Percentiles rank a stretch among this genome's conserved stretches.
These are phyloP conservation scores for Stenolophus ochropezus DNA, from an alignment of 2,888 invertebrate genomes.

Conservation along the genomic window DNA sequence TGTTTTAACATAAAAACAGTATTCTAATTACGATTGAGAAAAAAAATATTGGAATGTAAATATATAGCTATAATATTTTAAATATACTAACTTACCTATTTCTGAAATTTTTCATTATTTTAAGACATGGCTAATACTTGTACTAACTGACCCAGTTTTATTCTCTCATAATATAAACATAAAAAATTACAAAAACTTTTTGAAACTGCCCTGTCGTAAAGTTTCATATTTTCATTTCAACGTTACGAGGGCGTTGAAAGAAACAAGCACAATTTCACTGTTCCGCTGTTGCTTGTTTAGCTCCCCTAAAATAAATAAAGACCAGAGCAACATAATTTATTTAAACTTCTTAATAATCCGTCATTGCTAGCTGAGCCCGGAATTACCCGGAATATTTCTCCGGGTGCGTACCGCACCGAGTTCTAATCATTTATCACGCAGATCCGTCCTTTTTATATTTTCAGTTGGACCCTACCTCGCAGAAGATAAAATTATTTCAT, in stretches of 20 bases:
- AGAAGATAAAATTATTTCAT: constrained; percentile 42
- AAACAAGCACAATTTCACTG: neutral
- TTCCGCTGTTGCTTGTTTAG: neutral
- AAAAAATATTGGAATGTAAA: too few relatives aligned
- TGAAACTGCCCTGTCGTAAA: neutral
- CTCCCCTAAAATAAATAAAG: constrained; percentile 7
- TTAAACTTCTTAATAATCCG: constrained; percentile 35
- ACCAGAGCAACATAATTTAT: constrained; percentile 24
- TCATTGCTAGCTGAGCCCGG: neutral
- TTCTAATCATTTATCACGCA: constrained; percentile 24
- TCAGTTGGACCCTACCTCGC: neutral
- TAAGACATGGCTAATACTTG: too few relatives aligned
- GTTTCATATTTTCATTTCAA: neutral
- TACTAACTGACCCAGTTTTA: neutral
- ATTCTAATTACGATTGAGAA: too few relatives aligned
- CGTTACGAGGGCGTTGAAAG: neutral
- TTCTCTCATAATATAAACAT: neutral
- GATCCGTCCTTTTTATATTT: constrained; percentile 28
- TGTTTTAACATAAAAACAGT: too few relatives aligned
- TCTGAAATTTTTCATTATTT: too few relatives aligned
- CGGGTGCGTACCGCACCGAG: neutral
- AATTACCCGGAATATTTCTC: constrained; percentile 20
- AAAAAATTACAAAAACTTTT: neutral
- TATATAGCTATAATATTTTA: too few relatives aligned
- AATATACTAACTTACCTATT: too few relatives aligned